These are phyloP conservation scores for Salminus brasiliensis DNA, from an alignment of 2,113 vertebrate genomes.

Conservation along the genomic window DNA sequence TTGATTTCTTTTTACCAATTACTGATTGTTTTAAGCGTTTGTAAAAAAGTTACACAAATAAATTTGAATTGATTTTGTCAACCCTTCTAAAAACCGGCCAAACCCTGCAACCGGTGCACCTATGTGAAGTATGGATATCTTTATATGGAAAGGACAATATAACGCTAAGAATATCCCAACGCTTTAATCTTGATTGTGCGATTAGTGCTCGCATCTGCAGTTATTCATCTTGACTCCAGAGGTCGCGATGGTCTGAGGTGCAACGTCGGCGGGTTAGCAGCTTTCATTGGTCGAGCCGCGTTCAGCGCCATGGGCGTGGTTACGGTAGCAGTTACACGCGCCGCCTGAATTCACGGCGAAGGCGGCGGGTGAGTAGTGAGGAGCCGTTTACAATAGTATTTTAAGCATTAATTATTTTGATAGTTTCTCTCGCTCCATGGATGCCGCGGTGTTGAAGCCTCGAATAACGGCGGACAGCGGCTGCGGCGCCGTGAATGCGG, in stretches of 20 bases:
- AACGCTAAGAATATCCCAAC: too few relatives aligned
- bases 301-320: not conserved
- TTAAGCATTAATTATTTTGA: slow-evolving; percentile 12
- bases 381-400: slow-evolving; percentile 38
- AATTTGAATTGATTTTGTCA: too few relatives aligned
- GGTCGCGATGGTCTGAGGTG: not conserved
- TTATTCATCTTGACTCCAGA: not conserved
- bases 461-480: slow-evolving; percentile 70
- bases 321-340: not conserved
- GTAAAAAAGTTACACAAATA: too few relatives aligned
- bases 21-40: too few relatives aligned
- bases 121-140: too few relatives aligned
- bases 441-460: slow-evolving; percentile 66
- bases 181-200: too few relatives aligned
- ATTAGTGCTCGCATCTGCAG: slow-evolving; percentile 18
- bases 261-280: not conserved
- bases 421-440: slow-evolving; percentile 53
- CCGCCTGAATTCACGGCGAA: slow-evolving; percentile 37
- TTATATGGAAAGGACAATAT: too few relatives aligned
- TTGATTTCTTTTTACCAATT: too few relatives aligned
- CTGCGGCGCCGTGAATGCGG: slow-evolving; percentile 76
- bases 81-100: too few relatives aligned
- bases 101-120: too few relatives aligned
- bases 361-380: not conserved
- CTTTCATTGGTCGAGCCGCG: slow-evolving; percentile 21